Percentiles rank a stretch among this genome's conserved stretches.
These are phyloP conservation scores for Sycobia sp. DNA, from an alignment of 1,140 invertebrate species.

Conservation along the genomic window DNA sequence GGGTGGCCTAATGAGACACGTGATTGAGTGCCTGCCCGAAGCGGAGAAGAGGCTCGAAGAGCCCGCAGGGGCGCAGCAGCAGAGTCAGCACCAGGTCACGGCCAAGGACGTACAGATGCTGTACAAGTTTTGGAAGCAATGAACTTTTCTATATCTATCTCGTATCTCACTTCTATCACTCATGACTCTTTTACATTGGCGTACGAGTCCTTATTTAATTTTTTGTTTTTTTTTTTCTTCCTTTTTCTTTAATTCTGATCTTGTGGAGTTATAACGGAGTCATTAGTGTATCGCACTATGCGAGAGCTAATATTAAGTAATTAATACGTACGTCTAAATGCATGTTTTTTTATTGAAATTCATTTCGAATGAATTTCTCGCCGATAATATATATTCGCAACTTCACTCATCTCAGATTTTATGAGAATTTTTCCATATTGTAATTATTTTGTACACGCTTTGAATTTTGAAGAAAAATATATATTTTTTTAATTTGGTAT, in stretches of 20 bases:
- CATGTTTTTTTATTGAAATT: too few species aligned
- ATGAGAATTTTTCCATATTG: too few species aligned
- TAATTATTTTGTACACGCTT: too few species aligned
- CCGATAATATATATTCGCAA: too few species aligned
- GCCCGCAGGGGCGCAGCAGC: conserved; percentile 40
- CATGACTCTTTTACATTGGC: conserved; percentile 30
- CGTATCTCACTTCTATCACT: not conserved
- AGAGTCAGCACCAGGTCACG: conserved; percentile 38
- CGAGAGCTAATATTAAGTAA: too few species aligned
- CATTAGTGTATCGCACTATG: too few species aligned
- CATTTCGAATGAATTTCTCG: too few species aligned
- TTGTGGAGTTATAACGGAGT: too few species aligned
- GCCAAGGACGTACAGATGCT: conserved; percentile 48
- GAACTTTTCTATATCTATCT: conserved; percentile 10
- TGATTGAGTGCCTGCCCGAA: conserved; percentile 52
- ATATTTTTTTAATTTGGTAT: too few species aligned
- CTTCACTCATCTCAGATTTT: too few species aligned
- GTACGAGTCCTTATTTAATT: conserved; percentile 17
- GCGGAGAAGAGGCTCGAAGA: conserved; percentile 49
- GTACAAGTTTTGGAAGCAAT: conserved; percentile 53
- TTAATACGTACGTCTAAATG: too few species aligned
- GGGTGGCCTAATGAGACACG: conserved; percentile 53
- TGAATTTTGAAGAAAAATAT: too few species aligned
- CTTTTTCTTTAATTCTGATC: conserved; percentile 26
- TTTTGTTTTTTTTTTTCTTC: not conserved